Base-by-base conservation (phyloP, 1,140 invertebrate genomes). In the Galleria mellonella region DNA sequence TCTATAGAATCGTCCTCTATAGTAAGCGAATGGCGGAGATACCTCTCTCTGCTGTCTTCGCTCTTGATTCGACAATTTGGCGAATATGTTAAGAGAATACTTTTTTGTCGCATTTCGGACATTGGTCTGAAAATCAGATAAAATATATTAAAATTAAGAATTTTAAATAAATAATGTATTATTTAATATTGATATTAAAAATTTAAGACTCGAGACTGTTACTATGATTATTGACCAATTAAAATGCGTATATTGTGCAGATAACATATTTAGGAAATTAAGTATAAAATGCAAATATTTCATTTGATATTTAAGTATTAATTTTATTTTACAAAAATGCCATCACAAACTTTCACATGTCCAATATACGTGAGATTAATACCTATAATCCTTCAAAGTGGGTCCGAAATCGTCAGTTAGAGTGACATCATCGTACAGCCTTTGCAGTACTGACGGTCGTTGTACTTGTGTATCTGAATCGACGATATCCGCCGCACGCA, bases 351-450 rank as follows among this genome's bases (percentile, higher is more conserved):
- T n/a, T n/a, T n/a, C n/a, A n/a, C n/a, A n/a, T n/a, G n/a, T n/a
- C n/a, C n/a, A n/a, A n/a, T n/a, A n/a, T n/a, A n/a, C n/a, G n/a
- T n/a, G n/a, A n/a, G n/a, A 23, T 3, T 6, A 23, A 30, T 50
- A 77, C 74, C 50, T 73, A 42, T 67, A 74, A 31, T 78, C 72
- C 40, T 72, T 76, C 0, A 82, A 37, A 1, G 65, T 82, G 0
- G 71, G 74, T 11, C 49, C 57, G 1, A 54, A 38, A 4, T 61
- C 60, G 5, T 60, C 50, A 0, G 52, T 44, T 10, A 43, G 11
- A 0, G 55, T 43, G 10, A 71, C 37, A 8, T 71, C 54, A 5
- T 76, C 67, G 15, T 71, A 67, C 5, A 78, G 43, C 1, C 65
- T 50, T 3, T 61, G 56, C 3, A 82, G 49, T 0, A 59, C 59